Conservation (phyloP, 2,113 vertebrate species). For the Hassar affinis region DNA sequence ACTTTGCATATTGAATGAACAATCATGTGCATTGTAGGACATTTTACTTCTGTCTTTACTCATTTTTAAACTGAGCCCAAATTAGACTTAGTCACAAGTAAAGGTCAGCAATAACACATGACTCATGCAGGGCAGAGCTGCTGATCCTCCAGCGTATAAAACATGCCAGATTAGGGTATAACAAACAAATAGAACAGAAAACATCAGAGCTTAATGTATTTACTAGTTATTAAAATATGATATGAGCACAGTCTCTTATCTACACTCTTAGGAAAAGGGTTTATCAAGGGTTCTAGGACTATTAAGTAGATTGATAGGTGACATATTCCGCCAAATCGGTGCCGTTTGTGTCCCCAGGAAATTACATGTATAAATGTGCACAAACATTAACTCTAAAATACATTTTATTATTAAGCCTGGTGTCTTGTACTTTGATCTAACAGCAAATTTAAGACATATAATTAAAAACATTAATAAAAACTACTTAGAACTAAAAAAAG, state of each 20-base stretch:
- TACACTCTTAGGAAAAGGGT: not conserved
- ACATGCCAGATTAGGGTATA: not conserved
- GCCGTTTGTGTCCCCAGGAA: too few relatives aligned
- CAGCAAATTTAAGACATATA: too few relatives aligned
- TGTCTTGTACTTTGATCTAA: too few relatives aligned
- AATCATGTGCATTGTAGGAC: not conserved
- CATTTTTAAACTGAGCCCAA: slow-evolving; percentile 36
- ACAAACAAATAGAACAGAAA: not conserved
- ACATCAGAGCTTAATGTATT: not conserved
- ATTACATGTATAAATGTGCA: too few relatives aligned
- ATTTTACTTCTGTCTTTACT: not conserved
- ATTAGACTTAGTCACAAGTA: slow-evolving; percentile 32
- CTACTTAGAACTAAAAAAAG: too few relatives aligned
- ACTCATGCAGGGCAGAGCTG: slow-evolving; percentile 13
- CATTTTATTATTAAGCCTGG: too few relatives aligned
- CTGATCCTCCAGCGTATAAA: slow-evolving; percentile 7
- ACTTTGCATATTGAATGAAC: not conserved
- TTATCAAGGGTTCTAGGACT: not conserved
- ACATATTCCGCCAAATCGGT: too few relatives aligned
- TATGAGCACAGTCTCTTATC: too few relatives aligned
- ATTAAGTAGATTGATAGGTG: not conserved
- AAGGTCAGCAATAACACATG: slow-evolving; percentile 27
- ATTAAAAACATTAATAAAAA: too few relatives aligned
- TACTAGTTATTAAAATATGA: not conserved
- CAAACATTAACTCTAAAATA: too few relatives aligned